A percentile compares a stretch with the other conserved stretches of the same genome.
phyloP scores from a whole-genome alignment of 2,113 vertebrate species.

The Microcebus ravelobensis region DNA sequence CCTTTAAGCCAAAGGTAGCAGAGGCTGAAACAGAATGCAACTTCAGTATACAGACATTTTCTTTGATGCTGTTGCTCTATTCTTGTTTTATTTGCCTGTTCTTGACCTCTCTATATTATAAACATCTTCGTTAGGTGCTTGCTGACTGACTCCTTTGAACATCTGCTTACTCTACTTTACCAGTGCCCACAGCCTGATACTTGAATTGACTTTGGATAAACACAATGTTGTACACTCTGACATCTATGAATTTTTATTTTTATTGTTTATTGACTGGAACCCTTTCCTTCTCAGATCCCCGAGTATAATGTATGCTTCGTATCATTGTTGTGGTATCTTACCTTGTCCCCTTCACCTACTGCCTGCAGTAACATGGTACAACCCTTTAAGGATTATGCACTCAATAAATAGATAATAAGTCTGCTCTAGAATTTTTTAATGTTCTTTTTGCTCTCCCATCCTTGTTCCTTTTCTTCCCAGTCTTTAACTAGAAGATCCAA shows the following conservation, averaged over 20 bases:
- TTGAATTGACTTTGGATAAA: not conserved
- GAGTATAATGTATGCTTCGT: not conserved
- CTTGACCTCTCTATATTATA: not conserved
- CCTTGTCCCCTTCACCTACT: slow-evolving; percentile 6
- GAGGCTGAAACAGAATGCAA: not conserved
- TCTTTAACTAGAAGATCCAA: not conserved
- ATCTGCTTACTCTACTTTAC: not conserved
- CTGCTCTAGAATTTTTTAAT: not conserved
- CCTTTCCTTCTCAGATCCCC: slow-evolving; percentile 1
- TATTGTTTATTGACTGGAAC: not conserved
- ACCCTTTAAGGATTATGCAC: not conserved
- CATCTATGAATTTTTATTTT: slow-evolving; percentile 12
- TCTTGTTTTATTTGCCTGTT: not conserved
- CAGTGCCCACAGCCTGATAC: not conserved
- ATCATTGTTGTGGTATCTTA: slow-evolving; percentile 1
- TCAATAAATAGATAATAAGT: not conserved
- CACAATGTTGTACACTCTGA: not conserved
- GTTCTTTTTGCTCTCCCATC: not conserved
- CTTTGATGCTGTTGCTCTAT: not conserved
- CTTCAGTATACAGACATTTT: slow-evolving; percentile 25
- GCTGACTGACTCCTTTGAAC: not conserved
- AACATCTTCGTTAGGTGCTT: not conserved
- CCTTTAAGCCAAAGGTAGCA: not conserved
- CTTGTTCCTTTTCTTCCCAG: not conserved
- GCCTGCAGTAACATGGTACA: not conserved